Conservation (phyloP, 2,113 vertebrate genomes). For the Crocuta crocuta region DNA sequence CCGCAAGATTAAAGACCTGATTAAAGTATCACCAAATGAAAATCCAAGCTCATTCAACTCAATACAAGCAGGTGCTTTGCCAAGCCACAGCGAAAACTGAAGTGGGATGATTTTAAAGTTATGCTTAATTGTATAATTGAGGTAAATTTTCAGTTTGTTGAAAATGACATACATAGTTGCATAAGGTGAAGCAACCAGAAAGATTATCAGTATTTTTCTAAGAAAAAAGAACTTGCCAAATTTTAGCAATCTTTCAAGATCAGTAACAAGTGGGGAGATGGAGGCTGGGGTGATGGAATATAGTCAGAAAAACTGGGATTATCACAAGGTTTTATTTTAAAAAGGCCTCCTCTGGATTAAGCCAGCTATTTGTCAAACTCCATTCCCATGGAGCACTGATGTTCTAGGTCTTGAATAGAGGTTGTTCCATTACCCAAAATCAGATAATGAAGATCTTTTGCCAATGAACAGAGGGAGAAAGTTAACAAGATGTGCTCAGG, state of each 20-base stretch:
- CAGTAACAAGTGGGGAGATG: not conserved
- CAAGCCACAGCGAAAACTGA: constrained; percentile 24
- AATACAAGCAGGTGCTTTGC: not conserved
- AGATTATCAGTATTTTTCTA: not conserved
- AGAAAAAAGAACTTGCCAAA: not conserved
- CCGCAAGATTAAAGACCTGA: not conserved
- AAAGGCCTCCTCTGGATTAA: not conserved
- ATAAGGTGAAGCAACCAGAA: not conserved
- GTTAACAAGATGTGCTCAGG: not conserved
- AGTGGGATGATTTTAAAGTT: not conserved
- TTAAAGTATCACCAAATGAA: not conserved
- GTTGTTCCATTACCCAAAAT: not conserved
- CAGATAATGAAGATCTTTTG: not conserved
- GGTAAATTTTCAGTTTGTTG: not conserved
- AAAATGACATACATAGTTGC: not conserved
- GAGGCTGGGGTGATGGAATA: not conserved
- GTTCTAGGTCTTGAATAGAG: not conserved
- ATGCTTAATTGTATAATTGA: not conserved
- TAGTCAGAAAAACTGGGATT: not conserved
- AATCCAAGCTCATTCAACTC: not conserved
- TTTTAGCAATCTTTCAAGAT: not conserved
- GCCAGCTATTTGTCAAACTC: not conserved
- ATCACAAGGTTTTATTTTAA: not conserved
- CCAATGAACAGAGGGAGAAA: not conserved
- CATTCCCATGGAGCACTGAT: not conserved